Conservation (phyloP, 2,113 vertebrate genomes). For the Podarcis raffonei region DNA sequence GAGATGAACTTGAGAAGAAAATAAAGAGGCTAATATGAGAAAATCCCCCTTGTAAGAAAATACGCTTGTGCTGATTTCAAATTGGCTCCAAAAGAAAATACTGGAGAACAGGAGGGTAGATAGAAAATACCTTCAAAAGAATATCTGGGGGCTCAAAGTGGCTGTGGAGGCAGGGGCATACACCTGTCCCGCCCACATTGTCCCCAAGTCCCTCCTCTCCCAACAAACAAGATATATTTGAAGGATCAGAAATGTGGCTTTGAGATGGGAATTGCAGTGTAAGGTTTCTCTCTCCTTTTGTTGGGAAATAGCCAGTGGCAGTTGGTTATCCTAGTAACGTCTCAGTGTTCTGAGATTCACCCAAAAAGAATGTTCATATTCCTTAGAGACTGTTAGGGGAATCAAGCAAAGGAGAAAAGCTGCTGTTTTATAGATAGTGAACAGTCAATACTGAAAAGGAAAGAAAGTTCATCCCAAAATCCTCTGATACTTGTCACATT, state of each 20-base stretch:
- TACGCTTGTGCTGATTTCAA: conserved; percentile 9
- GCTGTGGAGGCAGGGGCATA: too few species aligned
- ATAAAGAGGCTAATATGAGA: background rate
- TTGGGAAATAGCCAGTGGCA: background rate
- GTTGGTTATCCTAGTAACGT: background rate
- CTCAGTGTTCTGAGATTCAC: background rate
- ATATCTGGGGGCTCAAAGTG: too few species aligned
- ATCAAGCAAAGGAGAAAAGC: background rate
- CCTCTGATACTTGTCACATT: background rate
- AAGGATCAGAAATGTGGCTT: background rate
- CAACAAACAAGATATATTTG: too few species aligned
- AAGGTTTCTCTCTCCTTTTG: background rate
- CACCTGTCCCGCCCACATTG: too few species aligned
- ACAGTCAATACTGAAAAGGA: background rate
- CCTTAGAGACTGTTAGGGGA: background rate
- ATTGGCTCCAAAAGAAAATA: conserved; percentile 20
- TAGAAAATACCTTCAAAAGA: background rate
- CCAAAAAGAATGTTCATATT: background rate
- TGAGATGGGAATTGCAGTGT: background rate
- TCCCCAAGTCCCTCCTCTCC: too few species aligned
- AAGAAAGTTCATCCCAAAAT: background rate
- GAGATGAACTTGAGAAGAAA: background rate
- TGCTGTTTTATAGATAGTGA: background rate
- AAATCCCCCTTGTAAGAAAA: background rate
- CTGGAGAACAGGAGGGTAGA: background rate